Evolutionary conservation across 2,888 invertebrate species (phyloP), one percentile per base, ranked within the genome.

Genomic region (Carcina quercana): DNA sequence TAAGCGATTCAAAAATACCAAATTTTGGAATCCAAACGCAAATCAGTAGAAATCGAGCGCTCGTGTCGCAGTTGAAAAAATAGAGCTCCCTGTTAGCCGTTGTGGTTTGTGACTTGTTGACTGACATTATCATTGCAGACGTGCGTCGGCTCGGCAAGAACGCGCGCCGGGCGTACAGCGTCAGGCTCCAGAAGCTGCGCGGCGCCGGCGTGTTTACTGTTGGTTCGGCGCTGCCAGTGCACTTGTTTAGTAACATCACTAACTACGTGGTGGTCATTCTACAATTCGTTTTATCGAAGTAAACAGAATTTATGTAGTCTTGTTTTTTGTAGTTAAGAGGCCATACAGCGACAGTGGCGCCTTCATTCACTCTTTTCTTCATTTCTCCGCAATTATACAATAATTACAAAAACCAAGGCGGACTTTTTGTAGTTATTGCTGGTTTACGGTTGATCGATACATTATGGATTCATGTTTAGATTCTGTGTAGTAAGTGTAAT

Each of bases 261-360:
- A 25, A 38, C 2, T 48, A 47, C 15, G 41, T 40, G 1, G 37
- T 47, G 4, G 41, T 45, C 1, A 29, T 50, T 12, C 25, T 48
- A 14, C 48, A 50, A 19, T 48, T 48, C 25, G 50, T 37, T 19
- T 37, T 31, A 5, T 4, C 13, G 8, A 20, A 20, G 13, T 8
- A 13, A 13, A 7, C 11, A 19, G n/a, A n/a, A n/a, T n/a, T n/a
- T n/a, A n/a, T n/a, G n/a, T n/a, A n/a, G n/a, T n/a, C n/a, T n/a
- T n/a, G n/a, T n/a, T n/a, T n/a, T n/a, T n/a, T n/a, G n/a, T n/a
- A n/a, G n/a, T n/a, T n/a, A n/a, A n/a, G n/a, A n/a, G n/a, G n/a
- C n/a, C n/a, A 19, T 5, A 8, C 3, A 19, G 7, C 20, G n/a
- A 3, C 20, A 19, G 2, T 19, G 20, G 3, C n/a, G 7, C 3